Percentiles rank a stretch among this genome's conserved stretches.
Conservation (phyloP, 2,888 invertebrate species). For the Mythimna vitellina region DNA sequence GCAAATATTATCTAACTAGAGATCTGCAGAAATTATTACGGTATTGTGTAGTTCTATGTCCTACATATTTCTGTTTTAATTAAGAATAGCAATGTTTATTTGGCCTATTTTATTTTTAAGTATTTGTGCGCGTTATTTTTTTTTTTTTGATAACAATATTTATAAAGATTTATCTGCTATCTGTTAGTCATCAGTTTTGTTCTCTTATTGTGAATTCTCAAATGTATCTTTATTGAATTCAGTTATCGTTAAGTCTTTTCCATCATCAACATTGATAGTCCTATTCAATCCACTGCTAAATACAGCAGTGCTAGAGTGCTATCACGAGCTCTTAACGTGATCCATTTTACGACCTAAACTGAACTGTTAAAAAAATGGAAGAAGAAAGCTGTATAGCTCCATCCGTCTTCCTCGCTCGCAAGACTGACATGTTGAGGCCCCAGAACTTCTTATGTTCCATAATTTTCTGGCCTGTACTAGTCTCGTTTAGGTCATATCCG, state of each 20-base stretch:
- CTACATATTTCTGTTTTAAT: slow-evolving; percentile 41
- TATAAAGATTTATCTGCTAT: slow-evolving; percentile 3
- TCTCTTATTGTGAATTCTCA: not conserved
- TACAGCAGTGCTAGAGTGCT: too few relatives aligned
- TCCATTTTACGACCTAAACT: too few relatives aligned
- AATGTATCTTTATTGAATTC: not conserved
- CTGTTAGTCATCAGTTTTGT: not conserved
- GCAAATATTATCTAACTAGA: slow-evolving; percentile 54
- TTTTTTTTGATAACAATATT: slow-evolving; percentile 23
- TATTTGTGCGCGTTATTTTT: not conserved
- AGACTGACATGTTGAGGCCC: too few relatives aligned
- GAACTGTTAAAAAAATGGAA: too few relatives aligned
- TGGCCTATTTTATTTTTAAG: slow-evolving; percentile 36
- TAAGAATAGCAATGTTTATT: slow-evolving; percentile 10
- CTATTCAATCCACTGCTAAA: not conserved
- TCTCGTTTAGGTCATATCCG: not conserved
- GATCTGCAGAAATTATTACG: slow-evolving; percentile 39
- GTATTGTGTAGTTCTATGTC: slow-evolving; percentile 16
- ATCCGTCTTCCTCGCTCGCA: too few relatives aligned
- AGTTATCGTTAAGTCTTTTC: not conserved
- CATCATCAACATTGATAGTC: not conserved
- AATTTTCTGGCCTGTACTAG: not conserved
- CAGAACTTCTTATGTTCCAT: not conserved
- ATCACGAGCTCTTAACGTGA: too few relatives aligned
- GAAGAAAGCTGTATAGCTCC: too few relatives aligned